Evolutionary conservation across 2,888 invertebrate species (phyloP), one percentile per base, ranked within the genome.

Genomic region (Drosophila birchii): DNA sequence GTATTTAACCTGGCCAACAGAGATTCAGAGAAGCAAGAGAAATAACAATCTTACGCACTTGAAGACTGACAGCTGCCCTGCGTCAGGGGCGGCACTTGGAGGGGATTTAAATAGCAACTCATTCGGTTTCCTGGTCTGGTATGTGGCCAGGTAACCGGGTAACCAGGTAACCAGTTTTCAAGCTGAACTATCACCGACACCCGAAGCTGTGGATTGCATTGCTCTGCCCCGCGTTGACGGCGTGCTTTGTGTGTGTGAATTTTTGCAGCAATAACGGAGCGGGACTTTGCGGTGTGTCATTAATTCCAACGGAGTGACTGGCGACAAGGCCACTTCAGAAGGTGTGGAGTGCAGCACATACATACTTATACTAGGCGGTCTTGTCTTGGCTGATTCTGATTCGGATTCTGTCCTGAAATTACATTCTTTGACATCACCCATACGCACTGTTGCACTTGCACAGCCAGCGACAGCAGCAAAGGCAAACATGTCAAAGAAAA

Each of bases 241-340:
- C 2, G 5, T 49, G 32, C 20, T 8, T 20, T 36, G 62, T 59
- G 47, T 55, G 47, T 55, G 56, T 68, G 45, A 58, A 49, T 45
- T 54, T 29, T 60, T 70, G 53, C 76, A 62, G 73, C 83, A 67
- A 69, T 78, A 83, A 78, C 87, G 76, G 89, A n/a, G 66, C 66
- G 76, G 64, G 49, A 66, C 67, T 75, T 73, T 56, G 68, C 44
- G 66, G 61, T 66, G 61, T 61, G 71, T 56, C 60, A 78, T 78
- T 81, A 73, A 68, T 73, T 62, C 54, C 77, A 74, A 53, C 34
- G 75, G 39, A 75, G 56, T 56, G 47, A 62, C 79, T 75, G 67
- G 64, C 68, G 67, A 56, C 89, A 84, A 89, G 83, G 83, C 86
- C 83, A 87, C 54, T 68, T 14, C 75, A 67, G 34, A 49, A 63